phyloP scores from a whole-genome alignment of 2,888 invertebrate genomes.

The Drosophila ustulata region DNA sequence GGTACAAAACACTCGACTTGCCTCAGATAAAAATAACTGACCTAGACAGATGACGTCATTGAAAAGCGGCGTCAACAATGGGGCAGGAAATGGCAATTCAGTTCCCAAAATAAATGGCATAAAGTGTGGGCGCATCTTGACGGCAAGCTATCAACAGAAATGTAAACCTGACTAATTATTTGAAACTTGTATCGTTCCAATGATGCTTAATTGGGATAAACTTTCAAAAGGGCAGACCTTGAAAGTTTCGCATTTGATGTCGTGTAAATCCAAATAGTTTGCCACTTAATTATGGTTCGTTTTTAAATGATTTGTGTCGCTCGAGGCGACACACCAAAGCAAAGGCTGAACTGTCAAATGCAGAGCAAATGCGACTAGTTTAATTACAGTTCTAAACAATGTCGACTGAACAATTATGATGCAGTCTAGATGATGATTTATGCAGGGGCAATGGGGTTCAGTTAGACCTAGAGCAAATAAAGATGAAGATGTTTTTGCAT shows the following conservation, averaged over 20 bases:
- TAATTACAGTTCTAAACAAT: neutral
- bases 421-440: constrained; percentile 34
- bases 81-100: neutral
- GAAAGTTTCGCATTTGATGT: constrained; percentile 77
- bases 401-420: neutral
- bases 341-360: constrained; percentile 51
- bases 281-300: constrained; percentile 71
- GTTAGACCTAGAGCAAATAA: constrained; percentile 70
- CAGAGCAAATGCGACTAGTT: constrained; percentile 18
- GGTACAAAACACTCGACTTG: neutral
- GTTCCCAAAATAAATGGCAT: constrained; percentile 35
- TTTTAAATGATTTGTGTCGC: constrained; percentile 73
- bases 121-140: constrained; percentile 21
- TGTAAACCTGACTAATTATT: constrained; percentile 53
- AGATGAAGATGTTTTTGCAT: constrained; percentile 66
- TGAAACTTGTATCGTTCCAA: constrained; percentile 56
- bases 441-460: constrained; percentile 41
- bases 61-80: constrained; percentile 2
- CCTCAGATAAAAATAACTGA: constrained; percentile 5
- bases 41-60: constrained; percentile 10
- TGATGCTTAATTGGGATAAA: constrained; percentile 57
- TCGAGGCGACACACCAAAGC: constrained; percentile 16
- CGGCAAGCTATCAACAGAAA: constrained; percentile 26
- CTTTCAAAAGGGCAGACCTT: neutral
- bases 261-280: constrained; percentile 62